These are phyloP conservation scores for Nemurella pictetii DNA, from an alignment of 2,888 invertebrate species.

Conservation along the genomic window DNA sequence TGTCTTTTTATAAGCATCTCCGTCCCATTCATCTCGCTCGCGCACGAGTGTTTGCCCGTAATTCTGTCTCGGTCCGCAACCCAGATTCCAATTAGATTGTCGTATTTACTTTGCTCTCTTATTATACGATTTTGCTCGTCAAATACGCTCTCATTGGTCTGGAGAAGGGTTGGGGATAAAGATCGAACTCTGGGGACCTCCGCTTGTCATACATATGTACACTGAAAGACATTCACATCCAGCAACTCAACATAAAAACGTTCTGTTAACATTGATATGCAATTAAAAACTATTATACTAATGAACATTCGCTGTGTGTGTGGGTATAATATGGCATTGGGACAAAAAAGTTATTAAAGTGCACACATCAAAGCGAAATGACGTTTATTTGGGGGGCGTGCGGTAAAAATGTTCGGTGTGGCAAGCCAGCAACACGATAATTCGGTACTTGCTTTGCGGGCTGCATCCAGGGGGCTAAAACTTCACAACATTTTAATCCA, in stretches of 20 bases:
- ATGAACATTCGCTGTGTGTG: neutral
- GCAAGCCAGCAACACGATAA: neutral
- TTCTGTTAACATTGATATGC: neutral
- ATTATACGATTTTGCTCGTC: constrained; percentile 40
- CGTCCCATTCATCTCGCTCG: neutral
- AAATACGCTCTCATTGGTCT: constrained; percentile 8
- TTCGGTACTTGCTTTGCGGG: neutral
- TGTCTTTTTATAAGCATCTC: neutral
- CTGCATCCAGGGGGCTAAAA: neutral
- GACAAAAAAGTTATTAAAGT: neutral
- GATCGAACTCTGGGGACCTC: neutral
- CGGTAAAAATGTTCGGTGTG: no score
- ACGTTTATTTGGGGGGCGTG: neutral
- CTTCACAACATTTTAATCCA: neutral
- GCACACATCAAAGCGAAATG: neutral
- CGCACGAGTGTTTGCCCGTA: constrained; percentile 36
- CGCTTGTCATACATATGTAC: neutral
- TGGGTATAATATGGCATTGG: no score
- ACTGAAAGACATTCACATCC: neutral
- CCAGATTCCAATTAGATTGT: constrained; percentile 40
- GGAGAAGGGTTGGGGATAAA: neutral
- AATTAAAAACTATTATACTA: neutral
- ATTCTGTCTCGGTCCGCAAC: neutral
- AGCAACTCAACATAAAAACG: neutral
- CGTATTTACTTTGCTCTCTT: constrained; percentile 41